phyloP scores from a whole-genome alignment of 23 tunicate genomes.

The Corella eumyota region DNA sequence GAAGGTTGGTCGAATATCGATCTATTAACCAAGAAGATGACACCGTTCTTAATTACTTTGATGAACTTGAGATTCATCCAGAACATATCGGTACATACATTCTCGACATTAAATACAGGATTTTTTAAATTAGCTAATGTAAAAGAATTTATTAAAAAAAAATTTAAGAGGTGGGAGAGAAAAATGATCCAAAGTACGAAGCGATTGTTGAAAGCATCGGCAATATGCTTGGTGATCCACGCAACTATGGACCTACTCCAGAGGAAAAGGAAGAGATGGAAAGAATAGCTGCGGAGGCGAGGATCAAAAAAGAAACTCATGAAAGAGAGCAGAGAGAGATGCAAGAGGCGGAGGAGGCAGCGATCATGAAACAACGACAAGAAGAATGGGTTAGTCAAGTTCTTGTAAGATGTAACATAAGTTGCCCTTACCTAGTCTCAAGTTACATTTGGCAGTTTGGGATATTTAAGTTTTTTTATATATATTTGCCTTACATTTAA shows the following conservation, averaged over 20 bases:
- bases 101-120: neutral
- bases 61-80: slow-evolving; percentile 95
- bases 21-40: slow-evolving; percentile 64
- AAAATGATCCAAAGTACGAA: slow-evolving; percentile 52
- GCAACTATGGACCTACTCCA: slow-evolving; percentile 96
- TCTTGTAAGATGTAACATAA: neutral
- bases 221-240: slow-evolving; percentile 55
- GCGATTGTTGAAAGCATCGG: slow-evolving; percentile 47
- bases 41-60: slow-evolving; percentile 92
- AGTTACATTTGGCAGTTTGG: no score
- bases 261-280: slow-evolving; percentile 95
- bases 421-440: no score
- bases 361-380: slow-evolving; percentile 52
- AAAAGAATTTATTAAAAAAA: no score
- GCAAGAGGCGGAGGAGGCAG: slow-evolving; percentile 72
- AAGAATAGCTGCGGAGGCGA: slow-evolving; percentile 67
- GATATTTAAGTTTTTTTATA: no score
- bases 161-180: slow-evolving; percentile 55
- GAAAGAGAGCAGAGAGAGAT: slow-evolving; percentile 58
- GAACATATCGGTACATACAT: slow-evolving; percentile 62
- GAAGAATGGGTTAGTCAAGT: slow-evolving; percentile 76
- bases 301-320: slow-evolving; percentile 49
- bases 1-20: slow-evolving; percentile 71
- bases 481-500: no score
- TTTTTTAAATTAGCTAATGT: neutral